These are phyloP conservation scores for Brachyalestes nurse DNA, from an alignment of 2,797 vertebrate species.

Conservation along the genomic window DNA sequence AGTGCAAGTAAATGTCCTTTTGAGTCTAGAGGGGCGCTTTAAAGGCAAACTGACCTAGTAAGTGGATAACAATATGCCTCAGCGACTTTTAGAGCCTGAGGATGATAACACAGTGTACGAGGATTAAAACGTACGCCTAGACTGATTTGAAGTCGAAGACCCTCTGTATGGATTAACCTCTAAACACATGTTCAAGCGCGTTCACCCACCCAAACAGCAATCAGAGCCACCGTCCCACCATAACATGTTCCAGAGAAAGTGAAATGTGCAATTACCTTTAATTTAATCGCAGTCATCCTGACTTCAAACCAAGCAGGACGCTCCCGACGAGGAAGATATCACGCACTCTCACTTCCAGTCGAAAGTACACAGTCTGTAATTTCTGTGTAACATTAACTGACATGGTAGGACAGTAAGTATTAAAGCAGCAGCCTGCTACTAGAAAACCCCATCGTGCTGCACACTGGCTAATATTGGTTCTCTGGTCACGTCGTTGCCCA, in stretches of 20 bases:
- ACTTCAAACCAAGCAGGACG: neutral
- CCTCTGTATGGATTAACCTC: too few species aligned
- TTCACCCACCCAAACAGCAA: too few species aligned
- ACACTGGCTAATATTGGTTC: neutral
- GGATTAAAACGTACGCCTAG: too few species aligned
- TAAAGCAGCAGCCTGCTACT: neutral
- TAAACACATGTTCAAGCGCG: too few species aligned
- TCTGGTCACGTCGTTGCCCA: constrained; percentile 27
- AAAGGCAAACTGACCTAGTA: too few species aligned
- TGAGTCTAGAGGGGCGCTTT: neutral
- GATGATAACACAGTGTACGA: too few species aligned
- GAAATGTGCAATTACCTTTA: constrained; percentile 46
- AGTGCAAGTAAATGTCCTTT: neutral
- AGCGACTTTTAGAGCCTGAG: too few species aligned
- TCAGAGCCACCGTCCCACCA: too few species aligned
- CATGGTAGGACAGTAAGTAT: neutral
- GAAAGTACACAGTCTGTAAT: constrained; percentile 48
- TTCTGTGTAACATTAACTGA: constrained; percentile 56
- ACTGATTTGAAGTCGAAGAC: too few species aligned
- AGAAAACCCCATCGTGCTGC: too few species aligned
- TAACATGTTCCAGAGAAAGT: neutral
- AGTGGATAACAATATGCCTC: too few species aligned
- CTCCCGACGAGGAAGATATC: constrained; percentile 5
- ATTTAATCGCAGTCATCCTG: constrained; percentile 54
- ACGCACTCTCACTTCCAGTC: constrained; percentile 30